A percentile compares a stretch with the other conserved stretches of the same genome.
Conservation (phyloP, 2,888 invertebrate species). For the Drosophila melanosoma region DNA sequence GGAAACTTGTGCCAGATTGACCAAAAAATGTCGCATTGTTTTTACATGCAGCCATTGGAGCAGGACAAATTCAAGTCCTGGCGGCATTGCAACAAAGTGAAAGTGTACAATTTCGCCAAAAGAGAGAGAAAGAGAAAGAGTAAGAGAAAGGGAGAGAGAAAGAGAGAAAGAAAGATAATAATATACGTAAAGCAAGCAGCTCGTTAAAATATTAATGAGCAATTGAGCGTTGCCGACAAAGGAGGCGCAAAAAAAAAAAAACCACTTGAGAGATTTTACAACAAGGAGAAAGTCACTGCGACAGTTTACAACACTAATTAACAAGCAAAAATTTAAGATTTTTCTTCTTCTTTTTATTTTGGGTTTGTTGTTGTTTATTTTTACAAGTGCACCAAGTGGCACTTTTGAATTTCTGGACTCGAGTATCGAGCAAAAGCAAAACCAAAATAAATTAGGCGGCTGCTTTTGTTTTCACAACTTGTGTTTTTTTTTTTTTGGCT, state of each 20-base stretch:
- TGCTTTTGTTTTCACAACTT: constrained; percentile 77
- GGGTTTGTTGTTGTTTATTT: constrained; percentile 58
- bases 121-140: neutral
- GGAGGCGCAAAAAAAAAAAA: neutral
- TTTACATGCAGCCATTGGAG: constrained; percentile 19
- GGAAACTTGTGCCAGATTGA: constrained; percentile 32
- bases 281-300: constrained; percentile 67
- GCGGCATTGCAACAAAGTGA: constrained; percentile 67
- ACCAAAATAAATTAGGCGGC: constrained; percentile 58
- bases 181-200: constrained; percentile 27
- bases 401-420: constrained; percentile 28
- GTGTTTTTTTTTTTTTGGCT: constrained; percentile 56
- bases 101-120: constrained; percentile 67
- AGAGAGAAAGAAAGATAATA: neutral
- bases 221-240: constrained; percentile 66
- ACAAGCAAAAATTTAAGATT: constrained; percentile 60
- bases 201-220: constrained; percentile 71
- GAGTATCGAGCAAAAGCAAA: neutral
- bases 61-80: constrained; percentile 48
- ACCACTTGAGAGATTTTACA: constrained; percentile 57
- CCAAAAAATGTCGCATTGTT: constrained; percentile 44
- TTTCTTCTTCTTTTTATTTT: neutral
- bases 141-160: neutral
- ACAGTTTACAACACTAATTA: constrained; percentile 77
- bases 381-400: constrained; percentile 72